A percentile compares a stretch with the other conserved stretches of the same genome.
Conservation (phyloP, 2,113 vertebrate species). For the Carlito syrichta region DNA sequence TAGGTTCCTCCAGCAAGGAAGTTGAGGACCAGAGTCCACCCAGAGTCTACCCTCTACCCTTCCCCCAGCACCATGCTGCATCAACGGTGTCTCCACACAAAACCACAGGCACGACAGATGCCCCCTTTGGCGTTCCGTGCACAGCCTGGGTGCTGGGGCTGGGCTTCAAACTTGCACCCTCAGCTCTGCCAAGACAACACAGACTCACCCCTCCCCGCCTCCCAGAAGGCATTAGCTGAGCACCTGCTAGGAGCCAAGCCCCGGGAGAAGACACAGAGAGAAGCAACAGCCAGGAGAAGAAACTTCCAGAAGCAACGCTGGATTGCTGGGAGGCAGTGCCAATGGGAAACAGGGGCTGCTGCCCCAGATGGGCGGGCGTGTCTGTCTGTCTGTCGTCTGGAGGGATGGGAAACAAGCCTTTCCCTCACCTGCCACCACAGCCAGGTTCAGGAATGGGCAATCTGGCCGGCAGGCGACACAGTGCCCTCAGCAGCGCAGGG, state of each 20-base stretch:
- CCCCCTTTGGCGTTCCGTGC: not conserved
- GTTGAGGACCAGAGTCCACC: not conserved
- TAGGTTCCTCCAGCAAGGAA: not conserved
- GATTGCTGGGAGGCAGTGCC: no score
- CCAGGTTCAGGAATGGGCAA: no score
- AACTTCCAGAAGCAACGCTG: not conserved
- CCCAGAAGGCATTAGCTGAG: not conserved
- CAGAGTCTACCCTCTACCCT: not conserved
- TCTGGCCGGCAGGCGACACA: no score
- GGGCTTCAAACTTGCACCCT: no score
- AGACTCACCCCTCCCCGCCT: rapidly evolving
- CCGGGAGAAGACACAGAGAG: not conserved
- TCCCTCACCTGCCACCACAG: not conserved
- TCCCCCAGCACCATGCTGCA: rapidly evolving
- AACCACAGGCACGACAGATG: not conserved
- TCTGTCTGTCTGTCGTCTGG: not conserved
- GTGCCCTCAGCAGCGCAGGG: rapidly evolving
- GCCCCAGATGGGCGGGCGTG: rapidly evolving
- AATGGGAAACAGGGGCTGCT: no score
- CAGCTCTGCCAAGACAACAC: not conserved
- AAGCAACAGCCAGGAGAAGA: not conserved
- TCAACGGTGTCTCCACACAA: not conserved
- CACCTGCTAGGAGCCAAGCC: not conserved
- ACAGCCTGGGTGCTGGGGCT: not conserved
- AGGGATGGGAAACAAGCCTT: rapidly evolving